Conservation (phyloP, 2,797 vertebrate genomes). For the Phylloscopus collybita region DNA sequence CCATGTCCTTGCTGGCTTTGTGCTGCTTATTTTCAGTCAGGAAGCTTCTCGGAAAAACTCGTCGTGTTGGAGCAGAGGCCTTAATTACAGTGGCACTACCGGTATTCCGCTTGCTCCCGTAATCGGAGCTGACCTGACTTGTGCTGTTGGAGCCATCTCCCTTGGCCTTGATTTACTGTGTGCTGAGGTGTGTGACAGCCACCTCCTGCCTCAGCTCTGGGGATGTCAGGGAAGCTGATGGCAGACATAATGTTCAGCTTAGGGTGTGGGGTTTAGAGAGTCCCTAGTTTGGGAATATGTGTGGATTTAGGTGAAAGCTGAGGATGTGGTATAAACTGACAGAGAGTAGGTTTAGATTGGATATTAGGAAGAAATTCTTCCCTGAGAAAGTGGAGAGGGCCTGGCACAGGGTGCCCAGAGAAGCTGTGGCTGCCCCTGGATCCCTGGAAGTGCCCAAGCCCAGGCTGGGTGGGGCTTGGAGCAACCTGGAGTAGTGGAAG, state of each 20-base stretch:
- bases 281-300: neutral
- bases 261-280: accelerated
- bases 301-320: neutral
- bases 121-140: neutral
- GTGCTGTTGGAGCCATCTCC: neutral
- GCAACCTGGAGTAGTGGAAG: accelerated
- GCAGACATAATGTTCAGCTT: accelerated
- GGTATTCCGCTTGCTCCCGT: accelerated
- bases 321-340: neutral
- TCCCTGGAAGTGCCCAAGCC: neutral
- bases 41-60: neutral
- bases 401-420: neutral
- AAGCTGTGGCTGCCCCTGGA: neutral
- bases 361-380: neutral
- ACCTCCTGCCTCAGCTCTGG: neutral
- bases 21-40: neutral
- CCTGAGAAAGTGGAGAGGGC: neutral
- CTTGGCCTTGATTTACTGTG: neutral
- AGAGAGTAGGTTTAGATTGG: neutral
- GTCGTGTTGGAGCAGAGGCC: neutral
- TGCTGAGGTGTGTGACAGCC: accelerated
- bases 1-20: neutral
- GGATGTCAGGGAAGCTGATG: neutral
- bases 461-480: accelerated
- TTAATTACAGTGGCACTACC: neutral